These are phyloP conservation scores for Setipinna tenuifilis DNA, from an alignment of 2,797 vertebrate species.

Conservation along the genomic window DNA sequence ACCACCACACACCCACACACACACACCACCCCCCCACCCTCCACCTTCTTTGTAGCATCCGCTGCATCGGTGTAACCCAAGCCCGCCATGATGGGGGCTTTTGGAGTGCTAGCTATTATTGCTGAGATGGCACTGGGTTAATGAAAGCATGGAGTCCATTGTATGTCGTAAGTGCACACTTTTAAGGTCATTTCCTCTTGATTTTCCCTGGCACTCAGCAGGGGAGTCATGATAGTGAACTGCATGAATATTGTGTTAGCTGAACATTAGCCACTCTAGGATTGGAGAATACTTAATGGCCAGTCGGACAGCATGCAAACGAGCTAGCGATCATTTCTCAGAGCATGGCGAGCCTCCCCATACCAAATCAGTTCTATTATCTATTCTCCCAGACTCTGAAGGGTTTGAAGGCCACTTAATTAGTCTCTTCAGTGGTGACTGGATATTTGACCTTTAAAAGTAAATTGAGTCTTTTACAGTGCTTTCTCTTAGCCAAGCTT, in stretches of 20 bases:
- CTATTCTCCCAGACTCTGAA: slow-evolving; percentile 54
- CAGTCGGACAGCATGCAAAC: slow-evolving; percentile 46
- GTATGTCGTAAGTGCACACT: slow-evolving; percentile 24
- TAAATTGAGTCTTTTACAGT: slow-evolving; percentile 62
- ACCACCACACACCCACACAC: no score
- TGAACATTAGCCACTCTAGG: slow-evolving; percentile 43
- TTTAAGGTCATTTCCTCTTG: slow-evolving; percentile 27
- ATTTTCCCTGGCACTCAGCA: not conserved
- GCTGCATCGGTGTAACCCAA: not conserved
- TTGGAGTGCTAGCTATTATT: not conserved
- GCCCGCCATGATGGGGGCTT: not conserved
- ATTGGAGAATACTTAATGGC: slow-evolving; percentile 52
- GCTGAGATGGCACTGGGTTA: not conserved
- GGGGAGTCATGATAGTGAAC: slow-evolving; percentile 32
- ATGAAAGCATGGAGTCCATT: slow-evolving; percentile 22
- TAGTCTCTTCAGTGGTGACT: slow-evolving; percentile 59
- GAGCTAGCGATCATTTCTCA: slow-evolving; percentile 45
- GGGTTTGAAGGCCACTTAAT: slow-evolving; percentile 61
- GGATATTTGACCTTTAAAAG: slow-evolving; percentile 63
- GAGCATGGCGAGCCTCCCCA: slow-evolving; percentile 14
- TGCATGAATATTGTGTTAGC: slow-evolving; percentile 52
- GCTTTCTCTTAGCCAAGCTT: slow-evolving; percentile 53
- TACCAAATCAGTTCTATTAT: slow-evolving; percentile 56
- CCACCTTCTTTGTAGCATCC: not conserved
- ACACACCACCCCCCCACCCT: not conserved